Conservation (phyloP, 2,888 invertebrate genomes). For the Hemicrepidius hirtus region DNA sequence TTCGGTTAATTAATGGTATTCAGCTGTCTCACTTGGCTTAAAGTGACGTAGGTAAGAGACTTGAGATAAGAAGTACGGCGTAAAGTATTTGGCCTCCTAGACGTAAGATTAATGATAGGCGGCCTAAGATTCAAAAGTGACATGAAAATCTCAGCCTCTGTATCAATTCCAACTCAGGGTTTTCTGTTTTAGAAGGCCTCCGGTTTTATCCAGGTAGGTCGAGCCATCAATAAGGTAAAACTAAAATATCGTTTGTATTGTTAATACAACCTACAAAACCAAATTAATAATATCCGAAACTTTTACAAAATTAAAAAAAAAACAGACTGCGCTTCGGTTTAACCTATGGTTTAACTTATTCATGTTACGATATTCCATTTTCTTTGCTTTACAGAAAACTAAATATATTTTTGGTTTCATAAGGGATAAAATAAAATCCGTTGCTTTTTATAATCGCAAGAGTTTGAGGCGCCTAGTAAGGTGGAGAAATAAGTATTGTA, state of each 20-base stretch:
- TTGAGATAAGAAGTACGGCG: slow-evolving; percentile 58
- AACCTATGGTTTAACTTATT: too few relatives aligned
- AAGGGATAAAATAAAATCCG: too few relatives aligned
- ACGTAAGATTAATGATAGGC: slow-evolving; percentile 71
- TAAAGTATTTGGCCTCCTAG: slow-evolving; percentile 56
- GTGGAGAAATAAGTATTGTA: too few relatives aligned
- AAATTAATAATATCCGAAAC: neutral
- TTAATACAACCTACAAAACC: neutral
- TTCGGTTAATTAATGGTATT: slow-evolving; percentile 54
- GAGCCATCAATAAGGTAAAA: neutral
- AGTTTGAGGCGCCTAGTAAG: too few relatives aligned
- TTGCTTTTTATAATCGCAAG: too few relatives aligned
- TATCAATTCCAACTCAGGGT: slow-evolving; percentile 68
- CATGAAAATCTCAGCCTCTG: slow-evolving; percentile 72
- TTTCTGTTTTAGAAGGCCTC: slow-evolving; percentile 67
- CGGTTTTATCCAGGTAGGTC: slow-evolving; percentile 59
- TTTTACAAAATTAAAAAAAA: neutral
- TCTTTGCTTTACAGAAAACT: too few relatives aligned
- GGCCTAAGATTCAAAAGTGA: slow-evolving; percentile 73
- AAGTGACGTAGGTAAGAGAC: slow-evolving; percentile 56
- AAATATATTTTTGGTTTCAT: too few relatives aligned
- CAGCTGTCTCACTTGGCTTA: slow-evolving; percentile 56
- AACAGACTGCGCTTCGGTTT: too few relatives aligned
- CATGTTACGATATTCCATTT: too few relatives aligned
- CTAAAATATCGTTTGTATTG: slow-evolving; percentile 11